A percentile compares a stretch with the other conserved stretches of the same genome.
Evolutionary conservation across 2,797 vertebrate genomes (phyloP).

Genomic region (Pseudochirops corinnae): DNA sequence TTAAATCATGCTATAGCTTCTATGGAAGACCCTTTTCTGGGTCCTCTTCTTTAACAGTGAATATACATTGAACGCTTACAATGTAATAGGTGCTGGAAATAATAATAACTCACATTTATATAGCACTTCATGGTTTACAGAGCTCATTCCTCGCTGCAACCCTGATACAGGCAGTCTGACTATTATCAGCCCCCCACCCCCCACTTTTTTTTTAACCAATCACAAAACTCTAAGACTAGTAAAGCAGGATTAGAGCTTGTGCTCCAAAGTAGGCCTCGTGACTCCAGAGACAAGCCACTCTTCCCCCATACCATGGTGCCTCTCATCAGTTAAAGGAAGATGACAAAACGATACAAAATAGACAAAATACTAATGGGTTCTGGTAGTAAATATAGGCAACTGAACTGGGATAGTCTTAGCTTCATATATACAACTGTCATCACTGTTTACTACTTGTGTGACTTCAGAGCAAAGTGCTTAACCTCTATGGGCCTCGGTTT

Average conservation of each 20-base stretch:
- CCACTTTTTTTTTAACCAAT: neutral
- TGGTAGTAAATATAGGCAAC: neutral
- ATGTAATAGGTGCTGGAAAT: neutral
- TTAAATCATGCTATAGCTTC: neutral
- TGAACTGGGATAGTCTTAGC: neutral
- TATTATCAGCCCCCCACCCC: neutral
- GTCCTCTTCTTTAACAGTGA: neutral
- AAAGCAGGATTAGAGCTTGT: neutral
- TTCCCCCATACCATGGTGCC: neutral
- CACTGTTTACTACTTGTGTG: neutral
- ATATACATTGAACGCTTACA: neutral
- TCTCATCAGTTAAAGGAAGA: neutral
- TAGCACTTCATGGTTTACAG: neutral
- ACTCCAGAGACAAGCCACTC: neutral
- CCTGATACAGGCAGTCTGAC: neutral
- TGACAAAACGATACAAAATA: neutral
- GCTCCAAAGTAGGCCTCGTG: neutral
- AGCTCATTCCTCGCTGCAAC: neutral
- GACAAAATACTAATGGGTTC: neutral
- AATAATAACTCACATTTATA: neutral
- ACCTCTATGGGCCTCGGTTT: neutral
- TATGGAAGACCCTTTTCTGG: neutral
- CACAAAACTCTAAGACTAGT: neutral
- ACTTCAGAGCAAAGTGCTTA: neutral
- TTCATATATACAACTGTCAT: neutral